phyloP scores from a whole-genome alignment of 2,113 vertebrate species.

The Cebus imitator region DNA sequence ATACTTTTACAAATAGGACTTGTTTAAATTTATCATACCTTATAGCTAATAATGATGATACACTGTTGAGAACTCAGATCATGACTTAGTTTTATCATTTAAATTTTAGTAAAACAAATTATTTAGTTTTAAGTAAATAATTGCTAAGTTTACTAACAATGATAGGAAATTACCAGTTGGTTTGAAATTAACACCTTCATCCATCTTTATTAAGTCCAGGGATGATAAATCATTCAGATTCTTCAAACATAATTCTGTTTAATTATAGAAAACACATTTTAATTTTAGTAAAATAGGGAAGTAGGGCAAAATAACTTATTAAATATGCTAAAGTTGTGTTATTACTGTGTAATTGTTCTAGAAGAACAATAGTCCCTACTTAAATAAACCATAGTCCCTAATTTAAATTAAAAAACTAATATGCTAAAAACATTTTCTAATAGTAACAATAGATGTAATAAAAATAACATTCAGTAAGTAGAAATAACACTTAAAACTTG shows the following conservation, averaged over 20 bases:
- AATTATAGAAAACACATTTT: slow-evolving; percentile 71
- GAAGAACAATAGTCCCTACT: not conserved
- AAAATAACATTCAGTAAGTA: slow-evolving; percentile 34
- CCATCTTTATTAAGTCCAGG: slow-evolving; percentile 93
- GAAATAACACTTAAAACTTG: slow-evolving; percentile 39
- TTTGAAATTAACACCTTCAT: slow-evolving; percentile 94
- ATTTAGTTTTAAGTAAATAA: slow-evolving; percentile 44
- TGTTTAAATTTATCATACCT: not conserved
- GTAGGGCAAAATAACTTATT: slow-evolving; percentile 10
- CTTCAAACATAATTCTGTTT: slow-evolving; percentile 94
- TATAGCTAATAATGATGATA: slow-evolving; percentile 6
- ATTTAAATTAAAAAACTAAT: slow-evolving; percentile 26
- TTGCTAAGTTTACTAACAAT: slow-evolving; percentile 33
- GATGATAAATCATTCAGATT: slow-evolving; percentile 95
- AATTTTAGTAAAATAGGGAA: slow-evolving; percentile 52
- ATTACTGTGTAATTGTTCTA: not conserved
- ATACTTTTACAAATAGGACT: slow-evolving; percentile 27
- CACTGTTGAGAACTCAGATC: not conserved
- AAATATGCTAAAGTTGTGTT: slow-evolving; percentile 36
- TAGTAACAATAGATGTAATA: slow-evolving; percentile 23
- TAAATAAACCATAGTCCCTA: slow-evolving; percentile 7
- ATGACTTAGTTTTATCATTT: slow-evolving; percentile 42
- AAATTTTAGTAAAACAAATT: slow-evolving; percentile 42
- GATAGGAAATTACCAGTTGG: slow-evolving; percentile 89
- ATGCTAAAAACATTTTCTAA: slow-evolving; percentile 8